phyloP scores from a whole-genome alignment of 2,797 vertebrate species.

The Chelidonichthys spinosus region DNA sequence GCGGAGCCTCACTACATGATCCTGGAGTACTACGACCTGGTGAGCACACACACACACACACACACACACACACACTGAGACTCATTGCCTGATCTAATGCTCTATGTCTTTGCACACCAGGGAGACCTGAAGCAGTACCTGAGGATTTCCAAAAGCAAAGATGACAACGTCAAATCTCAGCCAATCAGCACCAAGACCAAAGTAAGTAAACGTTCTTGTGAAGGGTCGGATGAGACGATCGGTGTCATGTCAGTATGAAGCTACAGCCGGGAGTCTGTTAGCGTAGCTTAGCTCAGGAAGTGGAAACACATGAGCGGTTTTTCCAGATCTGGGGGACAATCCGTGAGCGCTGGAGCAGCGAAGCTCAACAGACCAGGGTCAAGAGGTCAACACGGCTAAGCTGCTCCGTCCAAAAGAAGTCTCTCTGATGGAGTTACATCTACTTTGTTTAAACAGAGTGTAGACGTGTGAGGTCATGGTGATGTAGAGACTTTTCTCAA shows the following conservation, averaged over 20 bases:
- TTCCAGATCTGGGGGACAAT: not conserved
- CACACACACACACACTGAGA: not conserved
- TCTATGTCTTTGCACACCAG: slow-evolving; percentile 66
- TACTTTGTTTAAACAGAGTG: not conserved
- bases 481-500: not conserved
- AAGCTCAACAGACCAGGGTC: not conserved
- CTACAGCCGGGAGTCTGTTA: not conserved
- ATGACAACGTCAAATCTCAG: slow-evolving; percentile 93
- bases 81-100: not conserved
- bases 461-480: not conserved
- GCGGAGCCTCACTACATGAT: slow-evolving; percentile 94
- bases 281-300: not conserved
- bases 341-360: not conserved
- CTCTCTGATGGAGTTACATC: not conserved
- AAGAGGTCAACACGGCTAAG: not conserved
- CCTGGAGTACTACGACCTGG: slow-evolving; percentile 97
- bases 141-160: slow-evolving; percentile 95
- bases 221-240: not conserved
- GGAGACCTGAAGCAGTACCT: slow-evolving; percentile 98
- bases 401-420: not conserved
- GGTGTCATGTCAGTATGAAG: not conserved
- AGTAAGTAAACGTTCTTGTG: slow-evolving; percentile 77
- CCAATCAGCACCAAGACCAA: slow-evolving; percentile 96
- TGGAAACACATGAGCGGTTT: not conserved
- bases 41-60: slow-evolving; percentile 61